phyloP scores from a whole-genome alignment of 2,113 vertebrate genomes.

The Maccullochella peelii region DNA sequence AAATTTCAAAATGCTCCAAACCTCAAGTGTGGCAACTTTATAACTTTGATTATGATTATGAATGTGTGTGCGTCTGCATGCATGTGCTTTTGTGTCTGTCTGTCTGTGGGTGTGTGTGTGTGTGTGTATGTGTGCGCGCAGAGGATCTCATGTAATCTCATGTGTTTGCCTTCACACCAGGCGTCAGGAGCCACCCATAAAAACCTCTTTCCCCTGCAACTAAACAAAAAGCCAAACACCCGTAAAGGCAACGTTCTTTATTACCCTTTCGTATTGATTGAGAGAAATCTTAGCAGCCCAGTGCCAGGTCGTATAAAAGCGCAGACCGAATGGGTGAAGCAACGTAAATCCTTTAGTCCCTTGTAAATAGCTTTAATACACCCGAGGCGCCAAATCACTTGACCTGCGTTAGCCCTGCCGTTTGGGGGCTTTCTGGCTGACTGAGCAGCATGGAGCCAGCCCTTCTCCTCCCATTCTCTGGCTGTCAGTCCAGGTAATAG shows the following conservation, averaged over 20 bases:
- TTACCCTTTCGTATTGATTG: conserved; percentile 80
- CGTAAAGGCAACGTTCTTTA: conserved; percentile 76
- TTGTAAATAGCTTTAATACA: conserved; percentile 89
- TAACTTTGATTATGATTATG: background rate
- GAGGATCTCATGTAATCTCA: conserved; percentile 57
- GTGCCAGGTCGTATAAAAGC: conserved; percentile 81
- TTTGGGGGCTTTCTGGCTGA: conserved; percentile 86
- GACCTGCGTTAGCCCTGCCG: conserved; percentile 86
- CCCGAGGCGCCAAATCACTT: conserved; percentile 91
- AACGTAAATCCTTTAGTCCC: conserved; percentile 83
- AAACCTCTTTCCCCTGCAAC: conserved; percentile 67
- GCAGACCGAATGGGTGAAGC: conserved; percentile 68
- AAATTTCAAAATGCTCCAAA: conserved; percentile 1
- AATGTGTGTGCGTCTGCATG: background rate
- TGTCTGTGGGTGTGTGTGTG: conserved; percentile 1
- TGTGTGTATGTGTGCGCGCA: conserved; percentile 24
- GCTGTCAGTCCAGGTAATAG: conserved; percentile 89
- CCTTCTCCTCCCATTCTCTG: conserved; percentile 83
- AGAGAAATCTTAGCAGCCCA: conserved; percentile 73
- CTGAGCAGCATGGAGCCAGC: conserved; percentile 82
- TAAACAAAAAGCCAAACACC: conserved; percentile 73
- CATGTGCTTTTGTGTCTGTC: background rate
- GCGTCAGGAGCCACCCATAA: conserved; percentile 70
- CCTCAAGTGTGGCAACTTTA: background rate
- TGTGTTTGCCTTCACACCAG: conserved; percentile 66